Evolutionary conservation across 2,888 invertebrate species (phyloP).

Genomic region (Lydus trimaculatus): DNA sequence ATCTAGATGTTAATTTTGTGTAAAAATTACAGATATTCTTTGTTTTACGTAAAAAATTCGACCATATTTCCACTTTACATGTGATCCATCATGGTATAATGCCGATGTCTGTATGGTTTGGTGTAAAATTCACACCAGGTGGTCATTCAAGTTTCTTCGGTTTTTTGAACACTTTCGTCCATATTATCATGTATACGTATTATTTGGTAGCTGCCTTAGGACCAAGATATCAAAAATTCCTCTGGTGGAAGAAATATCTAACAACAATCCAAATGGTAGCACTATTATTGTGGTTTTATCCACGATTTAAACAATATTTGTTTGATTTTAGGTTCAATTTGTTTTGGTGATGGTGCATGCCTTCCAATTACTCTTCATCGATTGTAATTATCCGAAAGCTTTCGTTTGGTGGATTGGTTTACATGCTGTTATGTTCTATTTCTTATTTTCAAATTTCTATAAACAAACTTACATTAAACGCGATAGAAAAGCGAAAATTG

Average conservation of each 20-base stretch:
- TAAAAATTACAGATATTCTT: constrained; percentile 75
- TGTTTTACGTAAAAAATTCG: constrained; percentile 91
- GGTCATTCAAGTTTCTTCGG: constrained; percentile 96
- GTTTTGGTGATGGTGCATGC: constrained; percentile 87
- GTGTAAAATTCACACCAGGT: constrained; percentile 70
- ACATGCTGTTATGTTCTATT: constrained; percentile 92
- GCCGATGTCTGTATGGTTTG: constrained; percentile 91
- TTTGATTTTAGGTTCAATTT: constrained; percentile 75
- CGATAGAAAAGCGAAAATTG: constrained; percentile 36
- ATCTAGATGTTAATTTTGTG: background rate
- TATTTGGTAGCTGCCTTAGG: constrained; percentile 91
- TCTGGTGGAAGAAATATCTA: constrained; percentile 97
- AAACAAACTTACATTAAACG: constrained; percentile 74
- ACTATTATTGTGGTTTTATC: too few species aligned
- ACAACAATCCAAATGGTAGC: constrained; percentile 88
- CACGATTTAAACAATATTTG: constrained; percentile 23
- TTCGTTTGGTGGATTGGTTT: constrained; percentile 92
- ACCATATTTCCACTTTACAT: constrained; percentile 92
- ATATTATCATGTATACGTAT: constrained; percentile 94
- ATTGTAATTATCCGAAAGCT: constrained; percentile 88
- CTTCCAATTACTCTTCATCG: constrained; percentile 86
- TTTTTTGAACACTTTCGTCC: constrained; percentile 92
- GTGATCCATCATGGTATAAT: constrained; percentile 97
- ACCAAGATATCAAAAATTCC: constrained; percentile 82
- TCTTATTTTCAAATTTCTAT: constrained; percentile 93